Conservation (phyloP, 2,888 invertebrate species). For the Scrobipalpa costella region DNA sequence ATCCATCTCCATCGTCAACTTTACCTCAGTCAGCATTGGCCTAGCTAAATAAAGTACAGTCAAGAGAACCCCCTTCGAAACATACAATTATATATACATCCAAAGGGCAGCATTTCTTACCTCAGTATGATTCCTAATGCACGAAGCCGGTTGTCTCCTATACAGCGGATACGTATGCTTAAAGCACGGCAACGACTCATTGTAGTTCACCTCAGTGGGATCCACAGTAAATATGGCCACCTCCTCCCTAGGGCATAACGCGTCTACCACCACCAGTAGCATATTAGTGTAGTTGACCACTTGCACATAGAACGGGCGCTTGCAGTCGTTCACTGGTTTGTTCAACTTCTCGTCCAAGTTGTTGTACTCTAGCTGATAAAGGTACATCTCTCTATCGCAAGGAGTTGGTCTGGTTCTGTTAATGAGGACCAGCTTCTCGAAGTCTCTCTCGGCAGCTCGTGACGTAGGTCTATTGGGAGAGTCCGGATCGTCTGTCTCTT, state of each 20-base stretch:
- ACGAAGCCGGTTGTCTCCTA: slow-evolving; percentile 86
- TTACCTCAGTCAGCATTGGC: too few relatives aligned
- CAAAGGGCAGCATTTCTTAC: slow-evolving; percentile 74
- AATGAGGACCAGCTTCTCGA: slow-evolving; percentile 84
- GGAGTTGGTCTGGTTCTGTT: slow-evolving; percentile 91
- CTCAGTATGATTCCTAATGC: slow-evolving; percentile 88
- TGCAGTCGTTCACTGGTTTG: slow-evolving; percentile 66
- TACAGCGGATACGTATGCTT: slow-evolving; percentile 81
- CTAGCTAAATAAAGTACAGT: too few relatives aligned
- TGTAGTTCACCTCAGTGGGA: slow-evolving; percentile 76
- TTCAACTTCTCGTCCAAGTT: slow-evolving; percentile 76
- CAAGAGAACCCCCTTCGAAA: too few relatives aligned
- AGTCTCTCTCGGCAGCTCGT: slow-evolving; percentile 77
- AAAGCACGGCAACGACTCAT: slow-evolving; percentile 83
- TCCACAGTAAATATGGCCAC: slow-evolving; percentile 67
- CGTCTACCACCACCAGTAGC: slow-evolving; percentile 88
- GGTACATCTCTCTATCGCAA: slow-evolving; percentile 88
- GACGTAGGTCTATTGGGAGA: slow-evolving; percentile 68
- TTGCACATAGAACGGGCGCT: slow-evolving; percentile 86
- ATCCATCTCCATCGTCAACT: too few relatives aligned
- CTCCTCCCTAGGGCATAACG: slow-evolving; percentile 79
- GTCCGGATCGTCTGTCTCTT: slow-evolving; percentile 72
- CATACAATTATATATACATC: too few relatives aligned
- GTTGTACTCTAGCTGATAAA: slow-evolving; percentile 78
- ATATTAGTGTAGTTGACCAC: slow-evolving; percentile 89